Conservation (phyloP, 2,797 vertebrate species). For the Halcyon chelicuti region DNA sequence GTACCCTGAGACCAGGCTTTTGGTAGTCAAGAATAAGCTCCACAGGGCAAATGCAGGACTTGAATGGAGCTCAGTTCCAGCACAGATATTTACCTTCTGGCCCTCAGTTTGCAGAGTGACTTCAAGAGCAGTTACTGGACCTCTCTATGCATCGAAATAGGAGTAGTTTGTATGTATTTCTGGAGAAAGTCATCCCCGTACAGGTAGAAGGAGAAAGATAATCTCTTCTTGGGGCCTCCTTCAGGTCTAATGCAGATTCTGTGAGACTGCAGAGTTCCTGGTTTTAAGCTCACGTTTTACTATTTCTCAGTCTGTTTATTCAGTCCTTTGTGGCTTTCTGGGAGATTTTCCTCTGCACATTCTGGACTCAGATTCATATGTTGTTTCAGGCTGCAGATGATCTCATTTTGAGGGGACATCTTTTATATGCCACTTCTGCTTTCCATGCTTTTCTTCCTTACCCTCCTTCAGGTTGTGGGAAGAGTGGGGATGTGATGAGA, state of each 20-base stretch:
- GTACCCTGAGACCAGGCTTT: background rate
- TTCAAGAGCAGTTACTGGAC: background rate
- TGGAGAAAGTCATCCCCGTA: background rate
- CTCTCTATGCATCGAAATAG: background rate
- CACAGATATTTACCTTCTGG: background rate
- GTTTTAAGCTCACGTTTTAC: background rate
- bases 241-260: background rate
- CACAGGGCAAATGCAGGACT: background rate
- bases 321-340: background rate
- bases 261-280: background rate
- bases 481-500: background rate
- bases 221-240: background rate
- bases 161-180: background rate
- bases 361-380: background rate
- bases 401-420: background rate
- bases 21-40: background rate
- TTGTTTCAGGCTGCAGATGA: background rate
- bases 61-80: background rate
- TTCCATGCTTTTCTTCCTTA: background rate
- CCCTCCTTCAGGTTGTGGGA: background rate
- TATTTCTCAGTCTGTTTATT: background rate
- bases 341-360: background rate
- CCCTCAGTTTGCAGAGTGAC: background rate
- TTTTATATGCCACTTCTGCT: background rate
- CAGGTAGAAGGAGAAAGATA: background rate